Conservation (phyloP, 1,140 invertebrate species). For the Platorchestia sp. region DNA sequence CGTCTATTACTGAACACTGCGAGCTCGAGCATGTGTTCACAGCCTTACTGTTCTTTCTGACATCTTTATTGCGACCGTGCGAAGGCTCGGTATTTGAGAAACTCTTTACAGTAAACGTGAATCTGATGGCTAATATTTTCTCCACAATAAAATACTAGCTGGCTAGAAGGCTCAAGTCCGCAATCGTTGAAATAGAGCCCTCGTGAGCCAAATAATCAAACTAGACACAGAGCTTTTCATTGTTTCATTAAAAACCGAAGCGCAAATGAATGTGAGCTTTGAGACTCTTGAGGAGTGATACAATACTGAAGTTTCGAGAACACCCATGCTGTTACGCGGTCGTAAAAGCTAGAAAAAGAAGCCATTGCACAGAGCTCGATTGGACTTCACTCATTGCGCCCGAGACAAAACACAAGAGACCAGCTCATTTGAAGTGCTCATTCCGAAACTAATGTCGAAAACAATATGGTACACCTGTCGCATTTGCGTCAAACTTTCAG, state of each 20-base stretch:
- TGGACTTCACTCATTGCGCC: not conserved
- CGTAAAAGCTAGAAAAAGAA: not conserved
- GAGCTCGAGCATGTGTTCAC: not conserved
- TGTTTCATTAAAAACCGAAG: not conserved
- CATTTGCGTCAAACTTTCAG: not conserved
- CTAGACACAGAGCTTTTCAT: not conserved
- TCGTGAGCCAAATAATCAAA: not conserved
- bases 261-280: not conserved
- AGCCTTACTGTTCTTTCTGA: not conserved
- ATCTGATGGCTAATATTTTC: conserved; percentile 21
- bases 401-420: not conserved
- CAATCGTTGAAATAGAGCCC: not conserved
- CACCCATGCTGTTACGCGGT: not conserved
- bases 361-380: not conserved
- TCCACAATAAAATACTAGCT: not conserved
- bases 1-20: not conserved
- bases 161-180: not conserved
- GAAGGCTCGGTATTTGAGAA: not conserved
- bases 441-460: not conserved
- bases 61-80: conserved; percentile 20
- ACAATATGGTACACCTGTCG: not conserved
- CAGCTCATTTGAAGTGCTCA: not conserved
- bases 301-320: not conserved
- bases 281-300: not conserved
- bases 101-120: not conserved